phyloP scores from a whole-genome alignment of 1,140 invertebrate species.

The Bradynema listronoti region DNA sequence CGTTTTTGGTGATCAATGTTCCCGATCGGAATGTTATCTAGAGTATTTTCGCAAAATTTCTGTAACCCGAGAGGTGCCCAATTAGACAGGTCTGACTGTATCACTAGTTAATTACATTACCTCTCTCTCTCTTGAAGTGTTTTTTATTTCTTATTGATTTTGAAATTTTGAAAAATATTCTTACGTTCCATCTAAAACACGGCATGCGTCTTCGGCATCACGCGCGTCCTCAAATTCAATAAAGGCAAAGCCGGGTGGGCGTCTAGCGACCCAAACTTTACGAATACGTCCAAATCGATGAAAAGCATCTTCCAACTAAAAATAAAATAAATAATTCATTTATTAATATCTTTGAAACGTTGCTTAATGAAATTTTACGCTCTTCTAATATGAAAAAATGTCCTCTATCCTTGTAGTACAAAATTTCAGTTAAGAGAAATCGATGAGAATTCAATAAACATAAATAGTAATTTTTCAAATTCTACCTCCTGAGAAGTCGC shows the following conservation, averaged over 20 bases:
- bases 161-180: slow-evolving; percentile 18
- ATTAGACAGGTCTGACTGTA: neutral
- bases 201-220: slow-evolving; percentile 87
- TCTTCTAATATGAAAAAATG: neutral
- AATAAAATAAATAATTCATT: slow-evolving; percentile 7
- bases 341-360: no score
- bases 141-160: no score
- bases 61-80: neutral
- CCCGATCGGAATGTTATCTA: neutral
- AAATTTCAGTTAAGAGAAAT: no score
- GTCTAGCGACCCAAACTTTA: slow-evolving; percentile 88
- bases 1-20: neutral
- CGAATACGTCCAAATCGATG: slow-evolving; percentile 83
- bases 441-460: neutral
- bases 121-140: no score
- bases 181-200: slow-evolving; percentile 74
- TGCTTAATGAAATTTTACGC: neutral
- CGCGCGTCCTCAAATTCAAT: slow-evolving; percentile 88
- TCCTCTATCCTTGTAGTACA: neutral
- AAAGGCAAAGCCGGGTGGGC: slow-evolving; percentile 88
- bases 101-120: neutral
- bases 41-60: neutral
- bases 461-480: no score
- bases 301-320: slow-evolving; percentile 79
- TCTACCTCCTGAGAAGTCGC: slow-evolving; percentile 52